Conservation (phyloP, 2,113 vertebrate genomes). For the Odontophorus gujanensis region DNA sequence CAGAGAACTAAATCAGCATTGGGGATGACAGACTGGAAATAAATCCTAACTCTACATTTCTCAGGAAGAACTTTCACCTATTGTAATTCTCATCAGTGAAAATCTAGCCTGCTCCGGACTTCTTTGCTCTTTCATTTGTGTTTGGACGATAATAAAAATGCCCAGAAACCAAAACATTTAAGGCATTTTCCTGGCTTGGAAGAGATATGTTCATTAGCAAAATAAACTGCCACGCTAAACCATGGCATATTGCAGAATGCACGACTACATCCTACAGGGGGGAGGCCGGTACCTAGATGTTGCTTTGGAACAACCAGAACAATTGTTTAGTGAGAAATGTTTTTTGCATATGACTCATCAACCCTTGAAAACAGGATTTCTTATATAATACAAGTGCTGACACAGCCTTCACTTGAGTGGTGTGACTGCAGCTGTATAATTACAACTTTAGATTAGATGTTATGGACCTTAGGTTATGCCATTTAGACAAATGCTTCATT, state of each 20-base stretch:
- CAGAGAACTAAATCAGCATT: neutral
- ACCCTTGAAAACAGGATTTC: conserved; percentile 46
- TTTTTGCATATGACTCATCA: conserved; percentile 66
- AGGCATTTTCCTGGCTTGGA: neutral
- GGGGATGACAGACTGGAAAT: neutral
- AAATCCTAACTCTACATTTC: neutral
- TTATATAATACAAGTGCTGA: conserved; percentile 41
- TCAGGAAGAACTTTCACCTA: neutral
- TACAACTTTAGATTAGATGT: conserved; percentile 61
- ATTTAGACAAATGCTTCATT: conserved; percentile 34
- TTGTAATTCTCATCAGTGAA: neutral
- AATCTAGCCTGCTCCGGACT: neutral
- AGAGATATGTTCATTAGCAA: neutral
- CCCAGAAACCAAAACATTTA: neutral
- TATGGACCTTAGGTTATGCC: conserved; percentile 23
- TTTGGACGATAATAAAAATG: neutral
- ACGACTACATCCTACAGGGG: neutral
- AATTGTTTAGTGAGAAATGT: conserved; percentile 39
- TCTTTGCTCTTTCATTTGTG: neutral
- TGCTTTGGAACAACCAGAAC: conserved; percentile 37
- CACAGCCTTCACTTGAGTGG: conserved; percentile 44
- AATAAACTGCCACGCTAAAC: neutral
- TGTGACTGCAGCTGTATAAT: conserved; percentile 61
- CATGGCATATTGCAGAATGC: neutral
- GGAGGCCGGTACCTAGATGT: neutral